These are phyloP conservation scores for Sceloporus undulatus DNA, from an alignment of 2,113 vertebrate species.

Conservation along the genomic window DNA sequence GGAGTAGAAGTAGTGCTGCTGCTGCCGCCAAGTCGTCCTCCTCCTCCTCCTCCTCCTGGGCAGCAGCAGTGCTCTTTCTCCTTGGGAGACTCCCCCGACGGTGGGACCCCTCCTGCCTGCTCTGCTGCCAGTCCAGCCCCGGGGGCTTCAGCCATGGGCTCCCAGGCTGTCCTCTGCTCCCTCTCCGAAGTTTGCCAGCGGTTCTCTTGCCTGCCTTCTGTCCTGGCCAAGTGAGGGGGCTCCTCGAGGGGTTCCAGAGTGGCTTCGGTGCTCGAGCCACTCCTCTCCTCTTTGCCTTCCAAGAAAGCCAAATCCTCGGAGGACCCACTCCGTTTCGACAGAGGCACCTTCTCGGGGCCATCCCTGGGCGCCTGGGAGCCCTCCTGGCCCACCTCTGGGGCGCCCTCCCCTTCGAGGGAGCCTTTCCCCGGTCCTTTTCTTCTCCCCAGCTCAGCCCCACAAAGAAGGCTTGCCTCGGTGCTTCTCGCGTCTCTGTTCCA, in stretches of 20 bases:
- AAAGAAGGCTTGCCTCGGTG: background rate
- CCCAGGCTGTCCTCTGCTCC: background rate
- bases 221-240: background rate
- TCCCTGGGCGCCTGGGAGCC: background rate
- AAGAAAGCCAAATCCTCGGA: background rate
- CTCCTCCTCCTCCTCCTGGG: constrained; percentile 17
- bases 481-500: no score
- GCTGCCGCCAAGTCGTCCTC: background rate
- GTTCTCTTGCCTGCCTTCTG: constrained; percentile 3
- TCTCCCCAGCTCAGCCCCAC: background rate
- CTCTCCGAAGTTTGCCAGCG: constrained; percentile 13
- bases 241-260: background rate
- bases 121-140: background rate
- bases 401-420: background rate
- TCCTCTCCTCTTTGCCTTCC: constrained; percentile 2
- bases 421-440: background rate
- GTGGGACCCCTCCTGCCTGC: constrained; percentile 6
- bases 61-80: constrained; percentile 27
- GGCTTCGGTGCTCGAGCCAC: constrained; percentile 4
- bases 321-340: no score
- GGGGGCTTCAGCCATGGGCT: constrained; percentile 15
- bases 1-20: no score
- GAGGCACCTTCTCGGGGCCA: no score
- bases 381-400: background rate
- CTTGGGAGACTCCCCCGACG: constrained; percentile 25